A percentile compares a stretch with the other conserved stretches of the same genome.
phyloP scores from a whole-genome alignment of 2,888 invertebrate species.

The Gari tellinella region DNA sequence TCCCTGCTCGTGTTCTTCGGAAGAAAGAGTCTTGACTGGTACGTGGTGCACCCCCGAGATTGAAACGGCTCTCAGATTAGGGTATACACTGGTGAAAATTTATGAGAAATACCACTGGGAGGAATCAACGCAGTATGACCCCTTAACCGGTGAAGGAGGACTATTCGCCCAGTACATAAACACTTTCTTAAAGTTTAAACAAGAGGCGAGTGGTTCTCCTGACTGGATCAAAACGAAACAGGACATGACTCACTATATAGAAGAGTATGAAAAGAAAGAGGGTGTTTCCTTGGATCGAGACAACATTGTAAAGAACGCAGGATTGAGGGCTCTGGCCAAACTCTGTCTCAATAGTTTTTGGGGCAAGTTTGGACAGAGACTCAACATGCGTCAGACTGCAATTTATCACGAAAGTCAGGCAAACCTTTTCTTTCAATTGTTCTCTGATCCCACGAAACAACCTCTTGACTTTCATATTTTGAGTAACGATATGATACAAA shows the following conservation, averaged over 20 bases:
- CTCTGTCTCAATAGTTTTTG: too few species aligned
- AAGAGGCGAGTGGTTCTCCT: too few species aligned
- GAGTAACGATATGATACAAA: too few species aligned
- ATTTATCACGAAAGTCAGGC: slow-evolving; percentile 33
- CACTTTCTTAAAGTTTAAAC: too few species aligned
- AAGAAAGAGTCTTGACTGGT: too few species aligned
- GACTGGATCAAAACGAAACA: slow-evolving; percentile 30
- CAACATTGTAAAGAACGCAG: slow-evolving; percentile 31
- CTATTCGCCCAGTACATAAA: slow-evolving; percentile 78
- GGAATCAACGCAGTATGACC: slow-evolving; percentile 52
- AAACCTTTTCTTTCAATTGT: slow-evolving; percentile 30
- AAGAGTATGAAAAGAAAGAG: slow-evolving; percentile 28
- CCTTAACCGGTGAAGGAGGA: slow-evolving; percentile 48
- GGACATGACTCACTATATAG: slow-evolving; percentile 22
- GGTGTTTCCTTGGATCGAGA: slow-evolving; percentile 27
- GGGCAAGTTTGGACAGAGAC: slow-evolving; percentile 42
- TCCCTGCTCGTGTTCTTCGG: too few species aligned
- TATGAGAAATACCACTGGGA: slow-evolving; percentile 78
- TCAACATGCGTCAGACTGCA: slow-evolving; percentile 33
- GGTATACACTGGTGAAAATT: slow-evolving; percentile 76
- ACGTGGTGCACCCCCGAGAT: too few species aligned
- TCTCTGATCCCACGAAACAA: slow-evolving; percentile 31
- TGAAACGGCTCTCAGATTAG: too few species aligned
- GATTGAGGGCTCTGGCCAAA: slow-evolving; percentile 36
- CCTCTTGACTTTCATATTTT: slow-evolving; percentile 28